These are phyloP conservation scores for Hiodon alosoides DNA, from an alignment of 2,113 vertebrate genomes.

Conservation along the genomic window DNA sequence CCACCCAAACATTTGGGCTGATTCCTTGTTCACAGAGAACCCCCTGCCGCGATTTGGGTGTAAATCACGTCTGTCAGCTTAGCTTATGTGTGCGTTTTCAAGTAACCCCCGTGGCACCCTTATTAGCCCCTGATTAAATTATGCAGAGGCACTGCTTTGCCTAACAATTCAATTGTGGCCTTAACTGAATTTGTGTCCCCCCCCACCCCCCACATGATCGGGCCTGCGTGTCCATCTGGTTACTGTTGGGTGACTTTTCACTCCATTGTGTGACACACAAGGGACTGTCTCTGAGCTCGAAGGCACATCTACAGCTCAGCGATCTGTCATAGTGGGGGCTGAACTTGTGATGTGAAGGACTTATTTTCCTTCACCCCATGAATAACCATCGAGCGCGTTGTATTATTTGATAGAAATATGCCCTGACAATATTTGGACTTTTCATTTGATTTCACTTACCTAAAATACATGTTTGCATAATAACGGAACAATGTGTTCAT, in stretches of 20 bases:
- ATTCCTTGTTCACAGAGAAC: constrained; percentile 45
- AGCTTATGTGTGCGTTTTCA: constrained; percentile 38
- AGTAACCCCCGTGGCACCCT: constrained; percentile 59
- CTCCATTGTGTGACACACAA: constrained; percentile 47
- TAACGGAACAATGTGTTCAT: background rate
- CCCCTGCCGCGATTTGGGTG: constrained; percentile 41
- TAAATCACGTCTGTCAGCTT: constrained; percentile 48
- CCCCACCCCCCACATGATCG: constrained; percentile 29
- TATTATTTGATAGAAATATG: background rate
- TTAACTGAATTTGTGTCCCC: constrained; percentile 62
- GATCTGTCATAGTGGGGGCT: constrained; percentile 27
- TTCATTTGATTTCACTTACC: background rate
- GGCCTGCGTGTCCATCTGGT: constrained; percentile 19
- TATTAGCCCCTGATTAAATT: constrained; percentile 58
- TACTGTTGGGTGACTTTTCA: constrained; percentile 20
- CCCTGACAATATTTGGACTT: background rate
- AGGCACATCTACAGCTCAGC: constrained; percentile 49
- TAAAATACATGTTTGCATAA: background rate
- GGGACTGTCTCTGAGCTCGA: constrained; percentile 46
- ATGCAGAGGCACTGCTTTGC: constrained; percentile 58
- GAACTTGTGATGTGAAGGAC: background rate
- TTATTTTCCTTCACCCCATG: background rate
- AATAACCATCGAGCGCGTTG: background rate
- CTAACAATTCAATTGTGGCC: constrained; percentile 65
- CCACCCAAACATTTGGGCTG: constrained; percentile 1